Conservation (phyloP, 92 coral and sea anemone genomes). For the Porites rus region DNA sequence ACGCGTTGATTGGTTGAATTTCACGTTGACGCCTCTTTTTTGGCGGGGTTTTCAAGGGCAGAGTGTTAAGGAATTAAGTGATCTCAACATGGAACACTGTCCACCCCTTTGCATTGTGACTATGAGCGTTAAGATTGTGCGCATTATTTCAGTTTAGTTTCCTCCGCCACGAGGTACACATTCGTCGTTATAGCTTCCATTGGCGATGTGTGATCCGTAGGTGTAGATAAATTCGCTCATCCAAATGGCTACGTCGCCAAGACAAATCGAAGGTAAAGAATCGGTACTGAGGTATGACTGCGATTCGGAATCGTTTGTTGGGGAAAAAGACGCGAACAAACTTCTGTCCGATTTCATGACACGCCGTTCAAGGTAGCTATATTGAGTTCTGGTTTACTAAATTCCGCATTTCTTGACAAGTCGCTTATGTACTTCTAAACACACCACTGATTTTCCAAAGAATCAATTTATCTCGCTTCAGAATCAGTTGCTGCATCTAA, state of each 20-base stretch:
- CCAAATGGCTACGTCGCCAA: conserved; percentile 73
- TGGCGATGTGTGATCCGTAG: conserved; percentile 27
- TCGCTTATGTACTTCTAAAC: neutral
- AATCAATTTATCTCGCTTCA: neutral
- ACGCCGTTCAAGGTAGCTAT: conserved; percentile 38
- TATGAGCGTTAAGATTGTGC: conserved; percentile 14
- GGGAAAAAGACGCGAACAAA: conserved; percentile 47
- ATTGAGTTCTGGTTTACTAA: neutral
- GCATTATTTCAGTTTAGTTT: conserved; percentile 17
- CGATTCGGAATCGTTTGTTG: conserved; percentile 47
- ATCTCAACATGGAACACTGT: conserved; percentile 41
- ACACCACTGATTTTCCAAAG: neutral
- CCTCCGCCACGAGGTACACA: neutral
- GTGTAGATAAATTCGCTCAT: neutral
- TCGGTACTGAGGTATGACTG: conserved; percentile 61
- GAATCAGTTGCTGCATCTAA: no score
- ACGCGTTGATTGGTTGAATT: conserved; percentile 13
- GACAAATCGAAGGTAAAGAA: conserved; percentile 88
- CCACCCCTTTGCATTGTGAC: conserved; percentile 15
- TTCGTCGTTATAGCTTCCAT: neutral
- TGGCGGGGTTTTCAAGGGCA: conserved; percentile 43
- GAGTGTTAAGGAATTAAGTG: conserved; percentile 12
- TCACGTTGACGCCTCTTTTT: neutral
- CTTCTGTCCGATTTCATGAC: conserved; percentile 34
- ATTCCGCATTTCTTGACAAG: neutral